These are phyloP conservation scores for Paradisaea rubra DNA, from an alignment of 2,113 vertebrate species.

Conservation along the genomic window DNA sequence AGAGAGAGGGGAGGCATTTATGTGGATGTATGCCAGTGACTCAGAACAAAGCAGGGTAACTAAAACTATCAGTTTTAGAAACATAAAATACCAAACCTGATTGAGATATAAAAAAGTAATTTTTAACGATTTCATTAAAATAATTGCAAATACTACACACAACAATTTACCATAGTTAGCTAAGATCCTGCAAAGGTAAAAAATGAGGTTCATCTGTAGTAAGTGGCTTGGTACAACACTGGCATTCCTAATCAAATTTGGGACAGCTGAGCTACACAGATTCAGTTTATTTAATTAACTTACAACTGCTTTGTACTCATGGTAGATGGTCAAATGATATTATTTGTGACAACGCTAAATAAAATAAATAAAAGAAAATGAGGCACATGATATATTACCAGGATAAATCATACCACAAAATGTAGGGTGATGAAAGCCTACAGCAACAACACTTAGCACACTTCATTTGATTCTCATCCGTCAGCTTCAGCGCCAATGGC, in stretches of 20 bases:
- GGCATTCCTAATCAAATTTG: conserved; percentile 77
- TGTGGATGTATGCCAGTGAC: background rate
- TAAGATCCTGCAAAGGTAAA: conserved; percentile 51
- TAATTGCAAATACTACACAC: conserved; percentile 25
- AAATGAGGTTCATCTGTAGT: conserved; percentile 70
- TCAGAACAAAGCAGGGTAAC: background rate
- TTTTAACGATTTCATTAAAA: conserved; percentile 66
- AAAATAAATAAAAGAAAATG: conserved; percentile 79
- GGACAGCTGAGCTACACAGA: conserved; percentile 69
- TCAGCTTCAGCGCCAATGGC: conserved; percentile 77
- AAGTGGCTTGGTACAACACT: conserved; percentile 63
- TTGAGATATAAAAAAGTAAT: conserved; percentile 35
- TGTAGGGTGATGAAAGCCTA: conserved; percentile 74
- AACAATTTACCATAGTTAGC: conserved; percentile 32
- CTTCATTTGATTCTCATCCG: conserved; percentile 87
- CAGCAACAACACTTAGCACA: conserved; percentile 80
- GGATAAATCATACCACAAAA: conserved; percentile 80
- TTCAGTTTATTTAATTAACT: conserved; percentile 79
- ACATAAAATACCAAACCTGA: background rate
- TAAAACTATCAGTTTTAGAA: background rate
- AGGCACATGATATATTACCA: conserved; percentile 76
- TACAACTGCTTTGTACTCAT: conserved; percentile 71
- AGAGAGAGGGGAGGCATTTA: background rate
- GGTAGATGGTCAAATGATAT: conserved; percentile 75
- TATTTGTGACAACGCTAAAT: conserved; percentile 81